Conservation (phyloP, 2,113 vertebrate species). For the Oreochromis tanganicae region DNA sequence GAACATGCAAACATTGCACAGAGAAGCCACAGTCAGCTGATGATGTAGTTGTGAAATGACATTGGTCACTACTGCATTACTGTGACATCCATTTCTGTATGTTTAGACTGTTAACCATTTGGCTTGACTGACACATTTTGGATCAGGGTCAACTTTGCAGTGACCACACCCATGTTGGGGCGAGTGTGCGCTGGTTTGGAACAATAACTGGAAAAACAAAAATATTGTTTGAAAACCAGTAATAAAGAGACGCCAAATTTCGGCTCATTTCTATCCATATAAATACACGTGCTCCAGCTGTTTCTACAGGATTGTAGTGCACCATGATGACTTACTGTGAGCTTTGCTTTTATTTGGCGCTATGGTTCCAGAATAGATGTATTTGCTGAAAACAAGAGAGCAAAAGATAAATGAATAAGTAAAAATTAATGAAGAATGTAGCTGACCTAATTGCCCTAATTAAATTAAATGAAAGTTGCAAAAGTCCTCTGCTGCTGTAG, state of each 20-base stretch:
- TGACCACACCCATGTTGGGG: neutral
- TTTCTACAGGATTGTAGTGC: neutral
- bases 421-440: neutral
- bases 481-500: neutral
- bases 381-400: neutral
- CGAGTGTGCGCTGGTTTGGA: neutral
- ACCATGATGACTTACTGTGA: neutral
- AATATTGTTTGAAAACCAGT: neutral
- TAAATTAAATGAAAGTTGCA: neutral
- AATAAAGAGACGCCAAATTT: neutral
- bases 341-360: neutral
- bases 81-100: neutral
- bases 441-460: neutral
- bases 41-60: neutral
- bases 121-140: neutral
- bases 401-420: neutral
- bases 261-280: too few species aligned
- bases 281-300: too few species aligned
- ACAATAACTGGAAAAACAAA: neutral
- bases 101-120: neutral
- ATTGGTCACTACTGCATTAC: neutral
- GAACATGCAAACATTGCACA: neutral
- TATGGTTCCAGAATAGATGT: neutral
- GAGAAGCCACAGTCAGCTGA: neutral
- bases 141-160: neutral